phyloP scores from a whole-genome alignment of 2,113 vertebrate genomes.

The Ancistrus triradiatus region DNA sequence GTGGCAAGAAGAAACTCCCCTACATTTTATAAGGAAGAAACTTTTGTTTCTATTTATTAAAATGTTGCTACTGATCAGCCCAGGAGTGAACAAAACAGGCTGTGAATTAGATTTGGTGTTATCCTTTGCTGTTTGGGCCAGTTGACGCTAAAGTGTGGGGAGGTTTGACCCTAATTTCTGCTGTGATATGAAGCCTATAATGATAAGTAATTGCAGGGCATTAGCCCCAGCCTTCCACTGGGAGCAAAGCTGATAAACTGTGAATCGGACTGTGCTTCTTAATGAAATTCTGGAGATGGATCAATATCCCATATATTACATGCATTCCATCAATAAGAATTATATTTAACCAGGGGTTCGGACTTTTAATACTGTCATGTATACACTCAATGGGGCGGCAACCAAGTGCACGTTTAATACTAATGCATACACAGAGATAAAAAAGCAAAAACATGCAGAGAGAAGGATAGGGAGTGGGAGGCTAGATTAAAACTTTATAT shows the following conservation, averaged over 20 bases:
- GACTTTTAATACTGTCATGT: too few relatives aligned
- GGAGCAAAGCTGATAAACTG: conserved; percentile 4
- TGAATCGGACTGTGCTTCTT: conserved; percentile 2
- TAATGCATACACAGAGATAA: too few relatives aligned
- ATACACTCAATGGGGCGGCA: too few relatives aligned
- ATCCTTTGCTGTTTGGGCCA: neutral
- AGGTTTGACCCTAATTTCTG: neutral
- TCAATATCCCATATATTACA: conserved; percentile 25
- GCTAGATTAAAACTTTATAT: too few relatives aligned
- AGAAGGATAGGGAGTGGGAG: too few relatives aligned
- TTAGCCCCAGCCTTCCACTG: conserved; percentile 1
- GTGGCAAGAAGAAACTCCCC: too few relatives aligned
- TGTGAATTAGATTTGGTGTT: neutral
- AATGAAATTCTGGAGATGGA: conserved; percentile 19
- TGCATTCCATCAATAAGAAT: conserved; percentile 5
- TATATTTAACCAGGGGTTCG: neutral
- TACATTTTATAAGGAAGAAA: too few relatives aligned
- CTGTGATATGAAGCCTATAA: conserved; percentile 10
- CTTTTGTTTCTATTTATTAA: too few relatives aligned
- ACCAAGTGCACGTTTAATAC: too few relatives aligned
- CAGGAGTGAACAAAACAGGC: too few relatives aligned
- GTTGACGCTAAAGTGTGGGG: neutral
- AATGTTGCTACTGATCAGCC: too few relatives aligned
- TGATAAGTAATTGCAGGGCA: conserved; percentile 21
- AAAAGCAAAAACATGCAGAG: too few relatives aligned